phyloP scores from a whole-genome alignment of 2,797 vertebrate species.

The Peromyscus aztecus region DNA sequence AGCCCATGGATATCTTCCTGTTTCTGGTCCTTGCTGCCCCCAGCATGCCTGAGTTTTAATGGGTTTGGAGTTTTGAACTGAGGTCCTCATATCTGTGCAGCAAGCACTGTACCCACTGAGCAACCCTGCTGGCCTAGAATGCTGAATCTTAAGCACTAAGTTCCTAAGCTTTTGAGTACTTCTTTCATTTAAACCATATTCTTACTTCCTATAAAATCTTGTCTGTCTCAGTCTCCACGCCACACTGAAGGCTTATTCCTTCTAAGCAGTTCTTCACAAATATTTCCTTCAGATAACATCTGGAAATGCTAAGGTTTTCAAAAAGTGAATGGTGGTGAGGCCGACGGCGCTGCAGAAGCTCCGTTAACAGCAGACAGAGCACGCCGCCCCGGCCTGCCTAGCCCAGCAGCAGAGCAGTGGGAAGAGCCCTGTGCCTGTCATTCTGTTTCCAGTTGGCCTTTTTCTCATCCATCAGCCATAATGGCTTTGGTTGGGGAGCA shows the following conservation, averaged over 20 bases:
- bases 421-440: not conserved
- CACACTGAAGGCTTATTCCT: slow-evolving; percentile 69
- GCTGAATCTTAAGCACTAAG: slow-evolving; percentile 68
- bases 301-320: slow-evolving; percentile 79
- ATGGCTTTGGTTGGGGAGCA: slow-evolving; percentile 63
- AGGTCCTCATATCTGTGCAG: not conserved
- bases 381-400: not conserved
- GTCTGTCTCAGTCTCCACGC: slow-evolving; percentile 71
- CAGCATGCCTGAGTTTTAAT: not conserved
- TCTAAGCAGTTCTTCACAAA: slow-evolving; percentile 81
- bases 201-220: slow-evolving; percentile 54
- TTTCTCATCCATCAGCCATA: slow-evolving; percentile 60
- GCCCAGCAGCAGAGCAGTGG: not conserved
- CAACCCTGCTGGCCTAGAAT: not conserved
- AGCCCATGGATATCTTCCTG: not conserved
- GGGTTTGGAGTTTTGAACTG: not conserved
- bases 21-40: not conserved
- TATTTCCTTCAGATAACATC: slow-evolving; percentile 78
- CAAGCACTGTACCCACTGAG: not conserved
- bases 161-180: slow-evolving; percentile 62
- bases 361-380: slow-evolving; percentile 36
- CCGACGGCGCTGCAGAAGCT: slow-evolving; percentile 71
- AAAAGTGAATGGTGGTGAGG: slow-evolving; percentile 74
- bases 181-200: slow-evolving; percentile 7
- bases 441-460: slow-evolving; percentile 67